phyloP scores from a whole-genome alignment of 2,113 vertebrate genomes.

The Nibea coibor region DNA sequence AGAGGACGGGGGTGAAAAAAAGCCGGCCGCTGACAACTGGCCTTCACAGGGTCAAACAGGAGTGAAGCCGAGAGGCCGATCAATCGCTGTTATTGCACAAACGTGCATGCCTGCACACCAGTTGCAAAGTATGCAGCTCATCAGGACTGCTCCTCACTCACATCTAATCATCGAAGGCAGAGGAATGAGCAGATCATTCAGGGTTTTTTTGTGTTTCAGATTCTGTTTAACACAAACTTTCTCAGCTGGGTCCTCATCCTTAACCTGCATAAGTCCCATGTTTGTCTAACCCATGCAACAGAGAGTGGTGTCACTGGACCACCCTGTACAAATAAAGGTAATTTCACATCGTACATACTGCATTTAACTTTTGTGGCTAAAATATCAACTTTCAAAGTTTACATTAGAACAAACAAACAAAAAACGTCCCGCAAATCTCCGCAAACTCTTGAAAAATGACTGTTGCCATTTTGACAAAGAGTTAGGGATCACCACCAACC shows the following conservation, averaged over 20 bases:
- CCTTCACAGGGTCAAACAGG: slow-evolving; percentile 52
- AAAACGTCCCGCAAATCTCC: not conserved
- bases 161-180: not conserved
- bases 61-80: slow-evolving; percentile 24
- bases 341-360: not conserved
- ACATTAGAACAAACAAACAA: too few relatives aligned
- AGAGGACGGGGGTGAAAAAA: slow-evolving; percentile 20
- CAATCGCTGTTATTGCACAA: slow-evolving; percentile 54
- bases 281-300: not conserved
- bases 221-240: not conserved
- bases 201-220: not conserved
- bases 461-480: too few relatives aligned
- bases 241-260: not conserved
- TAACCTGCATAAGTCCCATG: not conserved
- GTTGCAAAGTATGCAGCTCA: slow-evolving; percentile 10
- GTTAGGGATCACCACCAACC: too few relatives aligned
- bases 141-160: not conserved
- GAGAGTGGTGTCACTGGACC: not conserved
- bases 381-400: too few relatives aligned
- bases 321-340: not conserved
- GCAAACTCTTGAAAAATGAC: too few relatives aligned
- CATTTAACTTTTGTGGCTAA: not conserved
- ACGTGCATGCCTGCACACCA: slow-evolving; percentile 33
- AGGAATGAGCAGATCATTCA: too few relatives aligned
- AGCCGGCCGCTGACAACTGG: slow-evolving; percentile 35